These are phyloP conservation scores for Amazonetta brasiliensis DNA, from an alignment of 2,797 vertebrate species.

Conservation along the genomic window DNA sequence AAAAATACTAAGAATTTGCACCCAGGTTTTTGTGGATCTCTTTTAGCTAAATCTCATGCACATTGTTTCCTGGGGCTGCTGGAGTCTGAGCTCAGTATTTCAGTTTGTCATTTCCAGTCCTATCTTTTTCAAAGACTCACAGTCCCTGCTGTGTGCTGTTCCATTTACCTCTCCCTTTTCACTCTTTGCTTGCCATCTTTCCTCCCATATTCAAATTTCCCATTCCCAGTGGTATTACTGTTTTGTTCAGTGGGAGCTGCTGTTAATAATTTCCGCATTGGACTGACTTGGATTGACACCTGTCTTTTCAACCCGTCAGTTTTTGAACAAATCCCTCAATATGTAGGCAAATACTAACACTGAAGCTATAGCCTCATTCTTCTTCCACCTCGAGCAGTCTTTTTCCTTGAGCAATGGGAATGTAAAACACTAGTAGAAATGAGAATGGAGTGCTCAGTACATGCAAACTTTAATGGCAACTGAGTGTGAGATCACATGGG, in stretches of 20 bases:
- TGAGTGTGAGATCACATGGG: neutral
- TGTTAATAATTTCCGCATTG: conserved; percentile 22
- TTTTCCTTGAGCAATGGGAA: neutral
- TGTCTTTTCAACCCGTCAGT: conserved; percentile 1
- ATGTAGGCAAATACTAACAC: neutral
- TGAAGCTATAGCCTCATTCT: neutral
- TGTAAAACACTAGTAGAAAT: neutral
- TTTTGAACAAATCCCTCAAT: neutral
- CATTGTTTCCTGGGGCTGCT: neutral
- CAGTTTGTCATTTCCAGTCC: conserved; percentile 14
- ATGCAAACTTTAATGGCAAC: neutral
- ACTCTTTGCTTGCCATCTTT: conserved; percentile 2
- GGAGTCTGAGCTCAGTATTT: neutral
- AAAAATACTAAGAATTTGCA: neutral
- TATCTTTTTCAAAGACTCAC: conserved; percentile 47
- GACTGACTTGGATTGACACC: conserved; percentile 15
- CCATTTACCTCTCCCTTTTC: conserved; percentile 34
- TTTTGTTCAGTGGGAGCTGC: conserved; percentile 32
- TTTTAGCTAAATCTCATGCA: neutral
- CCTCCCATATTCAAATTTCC: conserved; percentile 25
- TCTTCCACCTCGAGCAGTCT: neutral
- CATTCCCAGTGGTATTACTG: conserved; percentile 6
- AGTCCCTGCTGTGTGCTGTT: conserved; percentile 42
- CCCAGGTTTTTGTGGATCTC: neutral
- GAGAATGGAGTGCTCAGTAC: neutral